phyloP scores from a whole-genome alignment of 2,888 invertebrate species.

The Rhimphoctona megacephalus region DNA sequence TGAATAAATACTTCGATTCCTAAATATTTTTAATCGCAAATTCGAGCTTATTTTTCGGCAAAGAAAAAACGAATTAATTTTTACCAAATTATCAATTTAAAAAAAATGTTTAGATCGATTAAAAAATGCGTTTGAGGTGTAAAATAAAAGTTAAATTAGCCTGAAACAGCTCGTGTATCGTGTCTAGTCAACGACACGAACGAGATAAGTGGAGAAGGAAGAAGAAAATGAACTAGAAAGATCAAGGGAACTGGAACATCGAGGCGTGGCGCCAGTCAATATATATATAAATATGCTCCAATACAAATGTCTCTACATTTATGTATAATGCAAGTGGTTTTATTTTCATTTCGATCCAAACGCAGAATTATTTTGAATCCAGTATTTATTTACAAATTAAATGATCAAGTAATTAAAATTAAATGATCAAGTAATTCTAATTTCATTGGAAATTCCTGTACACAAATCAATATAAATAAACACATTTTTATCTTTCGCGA shows the following conservation, averaged over 20 bases:
- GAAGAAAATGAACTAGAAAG: conserved; percentile 61
- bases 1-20: neutral
- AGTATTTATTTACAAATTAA: neutral
- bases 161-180: conserved; percentile 17
- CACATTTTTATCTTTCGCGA: conserved; percentile 7
- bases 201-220: conserved; percentile 33
- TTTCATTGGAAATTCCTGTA: neutral
- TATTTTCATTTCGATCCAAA: neutral
- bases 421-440: neutral
- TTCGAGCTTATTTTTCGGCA: neutral
- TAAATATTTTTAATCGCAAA: neutral
- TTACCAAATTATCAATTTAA: neutral
- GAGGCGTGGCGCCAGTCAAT: conserved; percentile 71
- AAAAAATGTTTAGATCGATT: neutral
- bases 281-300: conserved; percentile 25
- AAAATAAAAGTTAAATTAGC: neutral
- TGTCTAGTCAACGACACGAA: conserved; percentile 18
- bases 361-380: neutral
- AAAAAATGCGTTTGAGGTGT: too few relatives aligned
- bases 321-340: conserved; percentile 8
- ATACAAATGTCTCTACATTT: conserved; percentile 17
- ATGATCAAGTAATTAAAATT: neutral
- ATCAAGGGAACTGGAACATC: conserved; percentile 74
- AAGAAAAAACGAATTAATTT: neutral
- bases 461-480: neutral